Percentiles rank a stretch among this genome's conserved stretches.
Conservation (phyloP, 2,113 vertebrate genomes). For the Poecile atricapillus region DNA sequence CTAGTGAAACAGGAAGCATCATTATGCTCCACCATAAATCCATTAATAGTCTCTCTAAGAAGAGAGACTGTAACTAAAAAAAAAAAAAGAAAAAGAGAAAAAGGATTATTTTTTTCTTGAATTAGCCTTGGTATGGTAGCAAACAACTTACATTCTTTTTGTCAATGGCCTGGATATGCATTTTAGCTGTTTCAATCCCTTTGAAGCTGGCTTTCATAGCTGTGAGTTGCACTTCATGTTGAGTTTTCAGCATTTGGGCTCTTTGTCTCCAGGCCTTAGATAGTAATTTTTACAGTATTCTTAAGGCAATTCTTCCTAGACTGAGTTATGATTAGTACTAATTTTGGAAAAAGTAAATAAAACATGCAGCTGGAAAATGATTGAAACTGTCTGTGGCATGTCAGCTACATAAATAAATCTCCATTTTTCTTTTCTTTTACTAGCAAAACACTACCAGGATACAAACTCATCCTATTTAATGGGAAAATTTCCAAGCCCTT, state of each 20-base stretch:
- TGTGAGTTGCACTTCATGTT: not conserved
- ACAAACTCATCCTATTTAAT: not conserved
- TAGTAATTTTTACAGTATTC: not conserved
- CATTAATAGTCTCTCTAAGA: not conserved
- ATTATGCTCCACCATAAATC: not conserved
- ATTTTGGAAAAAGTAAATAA: not conserved
- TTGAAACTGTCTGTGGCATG: not conserved
- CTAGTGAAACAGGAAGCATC: not conserved
- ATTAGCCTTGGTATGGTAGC: not conserved
- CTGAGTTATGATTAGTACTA: not conserved
- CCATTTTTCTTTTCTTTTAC: not conserved
- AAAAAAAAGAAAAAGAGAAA: not conserved
- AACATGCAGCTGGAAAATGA: not conserved
- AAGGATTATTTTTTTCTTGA: not conserved
- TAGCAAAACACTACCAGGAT: not conserved
- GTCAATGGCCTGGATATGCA: not conserved
- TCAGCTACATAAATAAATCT: not conserved
- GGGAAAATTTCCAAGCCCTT: not conserved
- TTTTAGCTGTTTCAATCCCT: not conserved
- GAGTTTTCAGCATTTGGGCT: not conserved
- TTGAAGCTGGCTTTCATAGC: not conserved
- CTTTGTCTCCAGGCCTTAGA: not conserved
- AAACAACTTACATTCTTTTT: not conserved
- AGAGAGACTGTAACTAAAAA: not conserved
- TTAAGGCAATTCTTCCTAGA: not conserved